Evolutionary conservation across 2,888 invertebrate genomes (phyloP), one percentile per base, ranked within the genome.

Genomic region (Rhyacophila evoluta): DNA sequence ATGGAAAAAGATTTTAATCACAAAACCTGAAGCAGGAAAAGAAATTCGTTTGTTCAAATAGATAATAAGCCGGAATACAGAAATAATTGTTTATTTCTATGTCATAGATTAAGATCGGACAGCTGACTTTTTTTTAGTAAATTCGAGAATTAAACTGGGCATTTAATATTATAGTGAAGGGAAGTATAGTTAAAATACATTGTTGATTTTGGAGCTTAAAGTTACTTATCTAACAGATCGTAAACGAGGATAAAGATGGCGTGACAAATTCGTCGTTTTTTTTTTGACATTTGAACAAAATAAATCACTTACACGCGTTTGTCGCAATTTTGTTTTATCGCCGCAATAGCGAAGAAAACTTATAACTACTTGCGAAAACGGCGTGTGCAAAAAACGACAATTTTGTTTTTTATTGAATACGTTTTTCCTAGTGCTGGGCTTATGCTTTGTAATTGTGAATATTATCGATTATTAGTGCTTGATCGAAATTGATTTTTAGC

Each of bases 241-340:
- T 41, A 41, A 41, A 41, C 41, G 15, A 5, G 41, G 55, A 55
- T 55, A 19, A 55, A 55, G 55, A 19, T 25, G 25, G 55, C 55
- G 55, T 55, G 55, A 55, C 55, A 55, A 19, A 55, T 19, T 15
- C 29, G 12, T 15, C 15, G 55, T 55, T 55, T 55, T 15, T 55
- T 55, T 12, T 55, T 55, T 55, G 55, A 55, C 8, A 55, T 55
- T 55, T 19, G 55, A 55, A 55, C 19, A 25, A 55, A 55, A 55
- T 19, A 55, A 55, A 6, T 6, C 10, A 19, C 29, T 33, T 33
- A 33, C 29, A 55, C 25, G 25, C 25, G 25, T 19, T 55, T 55
- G 12, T 55, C 8, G 55, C 25, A 55, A 55, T 33, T 33, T 33
- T 33, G 29, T 33, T 33, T 6, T 33, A 6, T 6, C 29, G 6